A percentile compares a stretch with the other conserved stretches of the same genome.
phyloP scores from a whole-genome alignment of 2,888 invertebrate species.

The Lithophane leautieri region DNA sequence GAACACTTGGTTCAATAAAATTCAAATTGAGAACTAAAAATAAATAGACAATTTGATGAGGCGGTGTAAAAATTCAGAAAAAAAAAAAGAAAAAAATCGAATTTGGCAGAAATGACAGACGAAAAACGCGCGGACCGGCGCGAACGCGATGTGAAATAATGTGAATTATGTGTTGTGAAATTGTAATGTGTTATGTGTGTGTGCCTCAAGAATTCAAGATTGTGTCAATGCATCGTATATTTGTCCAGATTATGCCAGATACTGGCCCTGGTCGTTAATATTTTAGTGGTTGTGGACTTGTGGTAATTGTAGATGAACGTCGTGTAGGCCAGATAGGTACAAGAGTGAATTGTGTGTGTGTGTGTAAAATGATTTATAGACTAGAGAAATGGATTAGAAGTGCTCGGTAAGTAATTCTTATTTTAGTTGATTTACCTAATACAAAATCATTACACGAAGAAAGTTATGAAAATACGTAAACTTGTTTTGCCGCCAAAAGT shows the following conservation, averaged over 20 bases:
- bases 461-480: not conserved
- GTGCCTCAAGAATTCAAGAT: no score
- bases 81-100: no score
- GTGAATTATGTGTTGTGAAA: no score
- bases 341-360: not conserved
- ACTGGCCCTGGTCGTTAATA: not conserved
- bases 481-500: conserved; percentile 4
- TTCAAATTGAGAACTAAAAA: no score
- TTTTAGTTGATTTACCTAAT: not conserved
- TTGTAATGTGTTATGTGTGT: no score
- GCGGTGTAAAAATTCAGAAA: no score
- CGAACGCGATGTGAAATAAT: no score
- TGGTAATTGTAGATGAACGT: not conserved
- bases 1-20: no score
- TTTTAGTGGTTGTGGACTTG: not conserved
- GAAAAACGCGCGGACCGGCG: no score
- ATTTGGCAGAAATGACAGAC: no score
- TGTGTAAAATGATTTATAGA: not conserved
- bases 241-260: not conserved
- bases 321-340: not conserved
- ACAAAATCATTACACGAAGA: not conserved
- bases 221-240: no score
- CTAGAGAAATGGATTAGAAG: not conserved
- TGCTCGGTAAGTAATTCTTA: not conserved
- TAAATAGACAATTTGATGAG: no score